phyloP scores from a whole-genome alignment of 1,140 invertebrate species.

The Ephestia elutella region DNA sequence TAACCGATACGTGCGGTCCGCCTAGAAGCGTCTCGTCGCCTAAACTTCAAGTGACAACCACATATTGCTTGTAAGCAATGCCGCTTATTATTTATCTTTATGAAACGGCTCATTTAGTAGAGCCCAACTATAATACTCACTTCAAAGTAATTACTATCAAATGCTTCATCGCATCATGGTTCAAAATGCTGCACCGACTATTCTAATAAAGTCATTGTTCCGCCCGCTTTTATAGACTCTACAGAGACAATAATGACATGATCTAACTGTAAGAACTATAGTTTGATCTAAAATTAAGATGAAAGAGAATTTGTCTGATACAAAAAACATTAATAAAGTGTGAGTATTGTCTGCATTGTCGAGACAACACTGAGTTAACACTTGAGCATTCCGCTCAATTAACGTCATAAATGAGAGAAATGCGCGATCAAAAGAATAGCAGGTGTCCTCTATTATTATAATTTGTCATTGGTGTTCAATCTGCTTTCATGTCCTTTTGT shows the following conservation, averaged over 20 bases:
- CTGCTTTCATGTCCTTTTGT: constrained; percentile 51
- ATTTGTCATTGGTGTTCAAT: constrained; percentile 66
- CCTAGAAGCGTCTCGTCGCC: constrained; percentile 25
- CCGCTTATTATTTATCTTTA: constrained; percentile 68
- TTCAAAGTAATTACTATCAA: not conserved
- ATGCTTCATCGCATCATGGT: not conserved
- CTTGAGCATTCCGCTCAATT: constrained; percentile 65
- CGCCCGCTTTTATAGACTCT: constrained; percentile 20
- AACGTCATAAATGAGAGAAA: constrained; percentile 73
- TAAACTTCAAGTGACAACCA: constrained; percentile 58
- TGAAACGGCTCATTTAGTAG: not conserved
- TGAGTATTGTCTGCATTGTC: constrained; percentile 66
- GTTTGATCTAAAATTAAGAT: constrained; percentile 71
- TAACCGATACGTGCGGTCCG: not conserved
- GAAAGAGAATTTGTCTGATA: constrained; percentile 66
- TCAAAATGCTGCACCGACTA: not conserved
- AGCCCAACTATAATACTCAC: not conserved
- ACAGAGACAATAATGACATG: constrained; percentile 67
- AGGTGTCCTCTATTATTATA: constrained; percentile 71
- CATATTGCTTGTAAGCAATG: constrained; percentile 56
- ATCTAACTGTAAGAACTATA: constrained; percentile 68
- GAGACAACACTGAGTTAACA: constrained; percentile 61
- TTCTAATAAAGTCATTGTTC: constrained; percentile 6
- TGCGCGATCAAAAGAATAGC: constrained; percentile 71
- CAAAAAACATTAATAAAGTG: constrained; percentile 68